Evolutionary conservation across 2,888 invertebrate species (phyloP), one percentile per base, ranked within the genome.

Genomic region (Corbicula japonica): DNA sequence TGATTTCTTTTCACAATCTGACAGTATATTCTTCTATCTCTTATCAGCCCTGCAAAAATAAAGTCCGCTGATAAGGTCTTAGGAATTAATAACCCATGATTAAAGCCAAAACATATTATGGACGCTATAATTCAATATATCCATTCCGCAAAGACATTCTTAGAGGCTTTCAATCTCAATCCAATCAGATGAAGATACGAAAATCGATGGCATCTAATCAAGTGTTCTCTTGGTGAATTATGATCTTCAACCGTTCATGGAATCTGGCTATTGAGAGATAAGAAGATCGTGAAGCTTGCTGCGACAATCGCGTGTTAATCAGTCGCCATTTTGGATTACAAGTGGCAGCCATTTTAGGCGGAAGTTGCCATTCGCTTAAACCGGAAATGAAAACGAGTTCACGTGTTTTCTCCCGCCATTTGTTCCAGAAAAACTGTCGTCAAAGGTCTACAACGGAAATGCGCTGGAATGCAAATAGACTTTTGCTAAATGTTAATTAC

Each of bases 161-260:
- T 69, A 60, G 74, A 30, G 38, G 50, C 46, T 61, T 69, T 60
- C 80, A 73, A 80, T 80, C 80, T 76, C 69, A 72, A 76, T 76
- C 76, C 76, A 63, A 80, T 80, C 80, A 69, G 58, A 69, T 65
- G 68, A 58, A 71, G 80, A 80, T 80, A 73, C 72, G 34, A 81
- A 77, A 77, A 81, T 81, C 81, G 77, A 81, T 81, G 71, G 56
- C 65, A 77, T 81, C 77, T 81, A 77, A 81, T 81, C 74, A 81
- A 77, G 62, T 50, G 63, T 61, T 74, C 62, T 21, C 56, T 38
- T 41, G 46, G 71, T 77, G 74, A 77, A 77, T 81, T 71, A 81
- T 74, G 77, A 77, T 68, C 70, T 63, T 35, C 63, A 50, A 65
- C 74, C 65, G 68, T 50, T 68, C 52, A 52, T 44, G 60, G 70